phyloP scores from a whole-genome alignment of 2,888 invertebrate genomes.

The Patella caerulea region DNA sequence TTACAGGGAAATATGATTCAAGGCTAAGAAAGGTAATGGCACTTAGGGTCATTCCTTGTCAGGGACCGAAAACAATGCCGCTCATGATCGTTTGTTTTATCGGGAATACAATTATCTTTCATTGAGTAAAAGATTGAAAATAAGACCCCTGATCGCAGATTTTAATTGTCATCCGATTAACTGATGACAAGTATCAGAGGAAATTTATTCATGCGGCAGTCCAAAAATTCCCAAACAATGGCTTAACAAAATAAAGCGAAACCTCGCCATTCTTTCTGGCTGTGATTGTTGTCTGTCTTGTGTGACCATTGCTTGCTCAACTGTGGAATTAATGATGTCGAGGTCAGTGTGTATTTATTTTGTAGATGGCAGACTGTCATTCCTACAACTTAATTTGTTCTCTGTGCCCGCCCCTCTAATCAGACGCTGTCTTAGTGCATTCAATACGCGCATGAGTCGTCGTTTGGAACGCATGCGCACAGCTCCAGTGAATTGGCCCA shows the following conservation, averaged over 20 bases:
- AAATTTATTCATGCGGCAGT: constrained; percentile 11
- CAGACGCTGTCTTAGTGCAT: constrained; percentile 15
- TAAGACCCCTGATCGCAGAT: background rate
- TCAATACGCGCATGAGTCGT: constrained; percentile 14
- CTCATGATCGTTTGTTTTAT: constrained; percentile 8
- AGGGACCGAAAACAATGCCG: background rate
- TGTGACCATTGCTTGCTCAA: constrained; percentile 19
- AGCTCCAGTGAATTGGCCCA: constrained; percentile 18
- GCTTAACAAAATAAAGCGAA: constrained; percentile 12
- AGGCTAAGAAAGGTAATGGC: background rate
- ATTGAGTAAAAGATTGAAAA: constrained; percentile 9
- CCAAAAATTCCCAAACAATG: background rate
- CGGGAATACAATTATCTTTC: constrained; percentile 5
- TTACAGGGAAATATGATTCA: background rate
- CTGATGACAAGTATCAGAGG: constrained; percentile 4
- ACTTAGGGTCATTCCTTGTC: constrained; percentile 1
- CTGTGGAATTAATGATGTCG: constrained; percentile 23
- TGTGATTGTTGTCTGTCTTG: background rate
- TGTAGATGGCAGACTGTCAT: constrained; percentile 24
- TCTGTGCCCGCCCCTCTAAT: constrained; percentile 25
- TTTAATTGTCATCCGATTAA: constrained; percentile 13
- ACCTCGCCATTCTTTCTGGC: constrained; percentile 2
- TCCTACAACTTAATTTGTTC: constrained; percentile 19
- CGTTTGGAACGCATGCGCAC: constrained; percentile 23
- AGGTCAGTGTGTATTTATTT: constrained; percentile 26